phyloP scores from a whole-genome alignment of 2,113 vertebrate genomes.

The Grantiella picta region DNA sequence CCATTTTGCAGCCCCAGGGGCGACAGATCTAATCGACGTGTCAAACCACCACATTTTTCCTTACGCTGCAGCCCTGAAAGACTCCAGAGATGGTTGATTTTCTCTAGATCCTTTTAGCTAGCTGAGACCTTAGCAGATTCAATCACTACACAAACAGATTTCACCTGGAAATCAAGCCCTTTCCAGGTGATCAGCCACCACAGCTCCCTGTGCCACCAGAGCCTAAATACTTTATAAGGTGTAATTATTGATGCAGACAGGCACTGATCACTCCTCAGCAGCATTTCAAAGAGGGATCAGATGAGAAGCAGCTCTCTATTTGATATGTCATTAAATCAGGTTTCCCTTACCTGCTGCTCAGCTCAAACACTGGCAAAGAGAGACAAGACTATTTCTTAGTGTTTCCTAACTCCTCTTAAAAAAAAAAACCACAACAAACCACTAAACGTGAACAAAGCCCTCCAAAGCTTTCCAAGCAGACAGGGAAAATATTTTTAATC shows the following conservation, averaged over 20 bases:
- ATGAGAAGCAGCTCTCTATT: background rate
- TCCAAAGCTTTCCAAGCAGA: background rate
- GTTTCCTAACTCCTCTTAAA: background rate
- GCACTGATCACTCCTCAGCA: background rate
- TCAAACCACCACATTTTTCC: background rate
- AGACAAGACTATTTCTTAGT: background rate
- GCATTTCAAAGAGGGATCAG: background rate
- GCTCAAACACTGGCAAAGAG: background rate
- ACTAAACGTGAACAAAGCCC: background rate
- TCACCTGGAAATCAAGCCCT: slow-evolving; percentile 2
- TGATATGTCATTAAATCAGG: background rate
- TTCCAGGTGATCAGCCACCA: background rate
- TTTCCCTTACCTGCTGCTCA: background rate
- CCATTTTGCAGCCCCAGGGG: background rate
- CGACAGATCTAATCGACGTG: fast-evolving
- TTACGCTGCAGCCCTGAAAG: background rate
- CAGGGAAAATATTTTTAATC: background rate
- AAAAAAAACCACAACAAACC: background rate
- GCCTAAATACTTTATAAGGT: background rate
- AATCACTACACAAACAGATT: background rate
- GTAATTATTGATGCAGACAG: background rate
- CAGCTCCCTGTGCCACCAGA: background rate
- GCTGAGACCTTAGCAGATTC: background rate
- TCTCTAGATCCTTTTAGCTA: background rate
- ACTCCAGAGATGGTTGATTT: background rate